Conservation (phyloP, 1,140 invertebrate species). For the Agraylea sexmaculata region DNA sequence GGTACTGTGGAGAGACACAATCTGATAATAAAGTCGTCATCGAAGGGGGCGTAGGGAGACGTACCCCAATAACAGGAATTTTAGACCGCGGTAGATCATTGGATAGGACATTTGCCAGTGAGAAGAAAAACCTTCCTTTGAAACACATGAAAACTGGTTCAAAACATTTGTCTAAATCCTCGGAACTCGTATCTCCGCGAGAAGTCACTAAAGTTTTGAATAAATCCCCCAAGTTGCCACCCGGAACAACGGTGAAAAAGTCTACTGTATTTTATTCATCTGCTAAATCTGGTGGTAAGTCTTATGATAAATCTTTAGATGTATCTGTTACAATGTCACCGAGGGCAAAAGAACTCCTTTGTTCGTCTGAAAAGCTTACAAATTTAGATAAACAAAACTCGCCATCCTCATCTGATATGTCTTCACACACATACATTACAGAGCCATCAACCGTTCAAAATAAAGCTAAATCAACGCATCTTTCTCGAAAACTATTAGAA, state of each 20-base stretch:
- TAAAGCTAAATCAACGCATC: no score
- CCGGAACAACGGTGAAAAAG: constrained; percentile 31
- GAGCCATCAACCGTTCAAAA: no score
- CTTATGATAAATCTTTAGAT: constrained; percentile 35
- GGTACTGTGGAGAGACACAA: constrained; percentile 20
- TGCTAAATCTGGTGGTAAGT: constrained; percentile 22
- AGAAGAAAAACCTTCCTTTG: constrained; percentile 24
- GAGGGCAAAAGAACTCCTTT: constrained; percentile 34
- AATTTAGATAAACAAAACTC: constrained; percentile 9
- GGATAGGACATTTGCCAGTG: constrained; percentile 33
- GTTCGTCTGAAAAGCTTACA: constrained; percentile 20
- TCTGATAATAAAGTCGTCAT: constrained; percentile 27
- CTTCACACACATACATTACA: constrained; percentile 14
- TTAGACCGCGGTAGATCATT: constrained; percentile 36
- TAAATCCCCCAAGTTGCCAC: constrained; percentile 16
- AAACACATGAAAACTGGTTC: constrained; percentile 17
- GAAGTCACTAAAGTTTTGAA: constrained; percentile 29
- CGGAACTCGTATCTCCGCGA: constrained; percentile 44
- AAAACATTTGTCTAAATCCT: constrained; percentile 27
- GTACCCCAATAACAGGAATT: constrained; percentile 37
- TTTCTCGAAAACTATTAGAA: no score
- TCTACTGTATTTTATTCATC: constrained; percentile 31
- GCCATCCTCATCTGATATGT: constrained; percentile 13
- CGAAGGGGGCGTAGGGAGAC: constrained; percentile 36
- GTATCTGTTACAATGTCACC: constrained; percentile 35